Evolutionary conservation across 2,797 vertebrate genomes (phyloP).

Genomic region (Aphelocoma californica): DNA sequence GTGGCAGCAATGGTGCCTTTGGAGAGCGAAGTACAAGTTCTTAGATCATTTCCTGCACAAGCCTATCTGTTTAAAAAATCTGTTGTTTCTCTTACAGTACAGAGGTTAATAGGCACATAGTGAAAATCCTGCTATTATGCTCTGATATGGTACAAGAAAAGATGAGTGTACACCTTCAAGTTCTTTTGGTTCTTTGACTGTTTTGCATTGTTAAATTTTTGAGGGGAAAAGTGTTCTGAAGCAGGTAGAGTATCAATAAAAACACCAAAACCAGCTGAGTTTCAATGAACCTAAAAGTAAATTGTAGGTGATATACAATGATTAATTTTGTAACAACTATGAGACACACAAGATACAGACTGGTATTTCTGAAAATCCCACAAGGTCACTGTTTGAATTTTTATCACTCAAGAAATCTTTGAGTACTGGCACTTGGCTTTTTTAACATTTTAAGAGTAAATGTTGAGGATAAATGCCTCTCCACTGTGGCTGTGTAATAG

Average conservation of each 20-base stretch:
- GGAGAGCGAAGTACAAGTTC: not conserved
- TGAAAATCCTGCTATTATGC: not conserved
- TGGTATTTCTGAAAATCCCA: not conserved
- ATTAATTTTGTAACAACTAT: not conserved
- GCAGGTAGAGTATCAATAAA: not conserved
- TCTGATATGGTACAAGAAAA: not conserved
- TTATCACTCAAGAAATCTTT: not conserved
- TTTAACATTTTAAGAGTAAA: not conserved
- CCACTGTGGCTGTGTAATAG: not conserved
- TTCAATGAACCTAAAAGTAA: not conserved
- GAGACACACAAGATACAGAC: not conserved
- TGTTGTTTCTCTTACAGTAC: not conserved
- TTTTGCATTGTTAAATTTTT: not conserved
- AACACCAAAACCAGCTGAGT: not conserved
- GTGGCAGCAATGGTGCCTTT: conserved; percentile 39
- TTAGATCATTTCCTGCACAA: not conserved
- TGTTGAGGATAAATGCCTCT: not conserved
- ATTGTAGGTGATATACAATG: not conserved
- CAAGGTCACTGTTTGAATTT: not conserved
- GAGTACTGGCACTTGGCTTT: not conserved
- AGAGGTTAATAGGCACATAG: not conserved
- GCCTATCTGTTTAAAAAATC: not conserved
- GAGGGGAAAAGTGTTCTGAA: not conserved
- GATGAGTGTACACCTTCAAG: not conserved
- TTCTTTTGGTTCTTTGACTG: not conserved